These are phyloP conservation scores for Falco biarmicus DNA, from an alignment of 2,797 vertebrate genomes.

Conservation along the genomic window DNA sequence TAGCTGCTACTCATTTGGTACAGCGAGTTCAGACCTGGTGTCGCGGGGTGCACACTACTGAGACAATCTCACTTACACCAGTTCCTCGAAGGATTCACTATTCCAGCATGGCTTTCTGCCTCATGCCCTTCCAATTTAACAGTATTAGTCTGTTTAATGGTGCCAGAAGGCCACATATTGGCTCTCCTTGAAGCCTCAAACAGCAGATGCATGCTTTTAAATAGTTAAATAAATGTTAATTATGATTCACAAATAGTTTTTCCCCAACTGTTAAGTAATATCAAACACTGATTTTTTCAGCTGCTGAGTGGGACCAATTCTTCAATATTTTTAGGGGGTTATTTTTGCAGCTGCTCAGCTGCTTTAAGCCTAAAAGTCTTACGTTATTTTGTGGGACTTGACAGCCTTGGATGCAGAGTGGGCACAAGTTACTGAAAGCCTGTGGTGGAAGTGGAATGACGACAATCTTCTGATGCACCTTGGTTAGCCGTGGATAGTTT, in stretches of 20 bases:
- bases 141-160: not conserved
- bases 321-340: constrained; percentile 56
- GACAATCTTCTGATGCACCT: constrained; percentile 10
- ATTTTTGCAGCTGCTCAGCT: constrained; percentile 58
- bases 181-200: not conserved
- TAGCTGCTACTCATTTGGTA: not conserved
- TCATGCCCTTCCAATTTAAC: not conserved
- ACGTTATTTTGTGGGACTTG: constrained; percentile 10
- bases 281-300: constrained; percentile 57
- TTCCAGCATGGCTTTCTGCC: not conserved
- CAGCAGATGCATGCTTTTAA: constrained; percentile 50
- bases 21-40: not conserved
- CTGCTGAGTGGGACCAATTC: constrained; percentile 16
- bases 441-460: constrained; percentile 16
- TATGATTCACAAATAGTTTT: constrained; percentile 53
- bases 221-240: constrained; percentile 64
- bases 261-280: constrained; percentile 51
- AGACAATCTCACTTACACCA: not conserved
- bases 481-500: constrained; percentile 31
- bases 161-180: constrained; percentile 33
- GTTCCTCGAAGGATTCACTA: not conserved
- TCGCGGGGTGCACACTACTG: fast-evolving
- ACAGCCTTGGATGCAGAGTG: constrained; percentile 1
- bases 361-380: constrained; percentile 12
- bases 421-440: constrained; percentile 17